phyloP scores from a whole-genome alignment of 1,140 invertebrate genomes.

The Temnothorax nylanderi region DNA sequence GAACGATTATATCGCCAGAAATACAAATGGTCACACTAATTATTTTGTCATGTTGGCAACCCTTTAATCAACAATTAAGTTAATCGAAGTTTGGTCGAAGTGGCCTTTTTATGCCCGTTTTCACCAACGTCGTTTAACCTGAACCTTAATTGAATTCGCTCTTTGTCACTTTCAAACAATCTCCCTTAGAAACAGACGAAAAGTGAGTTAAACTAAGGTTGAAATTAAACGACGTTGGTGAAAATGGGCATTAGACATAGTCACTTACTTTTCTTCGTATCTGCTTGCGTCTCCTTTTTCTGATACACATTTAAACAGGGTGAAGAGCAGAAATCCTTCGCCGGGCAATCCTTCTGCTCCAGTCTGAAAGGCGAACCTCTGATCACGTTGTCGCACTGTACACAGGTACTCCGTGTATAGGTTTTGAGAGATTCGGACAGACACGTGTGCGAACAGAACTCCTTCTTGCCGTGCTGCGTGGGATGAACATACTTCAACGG shows the following conservation, averaged over 20 bases:
- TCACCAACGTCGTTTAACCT: no score
- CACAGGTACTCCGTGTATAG: slow-evolving; percentile 94
- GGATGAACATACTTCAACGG: slow-evolving; percentile 94
- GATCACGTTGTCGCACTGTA: slow-evolving; percentile 94
- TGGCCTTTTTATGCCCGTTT: no score
- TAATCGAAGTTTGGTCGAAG: no score
- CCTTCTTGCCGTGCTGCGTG: slow-evolving; percentile 95
- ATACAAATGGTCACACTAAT: no score
- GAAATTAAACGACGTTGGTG: no score
- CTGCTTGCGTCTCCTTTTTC: slow-evolving; percentile 89
- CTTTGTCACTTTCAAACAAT: no score
- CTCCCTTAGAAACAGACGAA: no score
- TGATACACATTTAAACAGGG: slow-evolving; percentile 93
- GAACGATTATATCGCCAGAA: no score
- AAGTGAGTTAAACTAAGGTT: no score
- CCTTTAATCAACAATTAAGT: no score
- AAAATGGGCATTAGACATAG: neutral
- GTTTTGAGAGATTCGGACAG: slow-evolving; percentile 95
- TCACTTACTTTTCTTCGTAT: slow-evolving; percentile 80
- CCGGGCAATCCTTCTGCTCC: slow-evolving; percentile 86
- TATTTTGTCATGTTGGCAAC: no score
- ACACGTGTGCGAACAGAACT: slow-evolving; percentile 96
- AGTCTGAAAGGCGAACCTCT: slow-evolving; percentile 87
- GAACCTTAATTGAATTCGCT: no score
- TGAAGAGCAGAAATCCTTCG: slow-evolving; percentile 94